phyloP scores from a whole-genome alignment of 2,888 invertebrate genomes.

The Mesorhabditis belari region DNA sequence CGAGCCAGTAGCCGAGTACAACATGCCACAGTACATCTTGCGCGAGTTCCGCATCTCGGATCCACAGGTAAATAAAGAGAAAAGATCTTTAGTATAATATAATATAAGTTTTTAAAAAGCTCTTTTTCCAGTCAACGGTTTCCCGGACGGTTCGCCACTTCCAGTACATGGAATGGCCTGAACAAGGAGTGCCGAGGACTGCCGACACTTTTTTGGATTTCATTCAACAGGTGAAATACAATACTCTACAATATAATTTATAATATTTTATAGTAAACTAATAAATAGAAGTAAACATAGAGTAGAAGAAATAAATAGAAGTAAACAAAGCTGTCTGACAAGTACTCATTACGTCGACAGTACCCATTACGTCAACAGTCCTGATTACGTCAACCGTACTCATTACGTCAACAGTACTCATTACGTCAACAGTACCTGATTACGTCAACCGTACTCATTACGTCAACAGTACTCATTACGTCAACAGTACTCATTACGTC shows the following conservation, averaged over 20 bases:
- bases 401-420: no score
- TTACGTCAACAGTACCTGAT: no score
- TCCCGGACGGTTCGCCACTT: constrained; percentile 91
- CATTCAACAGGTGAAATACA: constrained; percentile 70
- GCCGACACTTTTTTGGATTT: constrained; percentile 99
- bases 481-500: no score
- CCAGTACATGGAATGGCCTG: constrained; percentile 64
- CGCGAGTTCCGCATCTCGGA: constrained; percentile 97
- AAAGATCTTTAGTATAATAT: no score
- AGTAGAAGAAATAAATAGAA: no score
- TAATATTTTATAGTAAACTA: neutral
- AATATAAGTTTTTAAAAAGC: no score
- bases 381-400: no score
- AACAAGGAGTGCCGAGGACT: constrained; percentile 76
- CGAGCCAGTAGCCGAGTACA: constrained; percentile 97
- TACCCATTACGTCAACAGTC: no score
- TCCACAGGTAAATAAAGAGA: constrained; percentile 68
- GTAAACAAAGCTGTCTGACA: neutral
- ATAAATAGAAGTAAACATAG: neutral
- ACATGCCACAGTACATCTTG: constrained; percentile 97
- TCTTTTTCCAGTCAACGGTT: constrained; percentile 70
- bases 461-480: no score
- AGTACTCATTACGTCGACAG: no score
- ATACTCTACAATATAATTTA: constrained; percentile 54
- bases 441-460: no score